Evolutionary conservation across 2,888 invertebrate genomes (phyloP).

Genomic region (Ennomos fuscantarius): DNA sequence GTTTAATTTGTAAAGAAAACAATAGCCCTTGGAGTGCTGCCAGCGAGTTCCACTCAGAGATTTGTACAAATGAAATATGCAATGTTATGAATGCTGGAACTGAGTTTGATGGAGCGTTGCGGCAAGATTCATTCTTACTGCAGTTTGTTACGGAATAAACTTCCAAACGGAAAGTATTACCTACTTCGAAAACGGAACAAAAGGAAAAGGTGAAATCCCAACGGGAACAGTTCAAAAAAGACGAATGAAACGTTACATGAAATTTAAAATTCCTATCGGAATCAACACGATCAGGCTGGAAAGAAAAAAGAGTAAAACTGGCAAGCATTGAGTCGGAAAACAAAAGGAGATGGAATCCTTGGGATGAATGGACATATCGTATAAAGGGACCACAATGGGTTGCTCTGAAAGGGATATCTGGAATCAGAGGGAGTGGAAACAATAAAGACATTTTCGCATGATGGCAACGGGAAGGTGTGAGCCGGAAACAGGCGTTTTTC

Average conservation of each 20-base stretch:
- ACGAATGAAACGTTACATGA: slow-evolving; percentile 38
- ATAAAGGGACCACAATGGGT: slow-evolving; percentile 58
- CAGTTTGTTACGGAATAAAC: slow-evolving; percentile 25
- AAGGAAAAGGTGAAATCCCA: slow-evolving; percentile 18
- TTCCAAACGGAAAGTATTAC: slow-evolving; percentile 15
- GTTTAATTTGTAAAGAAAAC: slow-evolving; percentile 50
- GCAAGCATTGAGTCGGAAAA: slow-evolving; percentile 56
- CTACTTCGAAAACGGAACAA: slow-evolving; percentile 6
- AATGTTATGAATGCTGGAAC: slow-evolving; percentile 35
- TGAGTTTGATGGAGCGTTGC: slow-evolving; percentile 28
- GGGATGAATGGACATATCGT: slow-evolving; percentile 53
- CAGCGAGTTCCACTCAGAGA: slow-evolving; percentile 40
- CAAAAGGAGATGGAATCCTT: slow-evolving; percentile 59
- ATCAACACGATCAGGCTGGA: slow-evolving; percentile 45
- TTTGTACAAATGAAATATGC: slow-evolving; percentile 49
- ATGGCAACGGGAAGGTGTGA: slow-evolving; percentile 41
- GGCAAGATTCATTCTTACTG: slow-evolving; percentile 11
- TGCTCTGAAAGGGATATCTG: slow-evolving; percentile 54
- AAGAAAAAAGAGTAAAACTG: slow-evolving; percentile 52
- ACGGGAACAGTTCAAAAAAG: slow-evolving; percentile 22
- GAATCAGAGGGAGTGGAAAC: slow-evolving; percentile 54
- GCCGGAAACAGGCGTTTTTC: slow-evolving; percentile 21
- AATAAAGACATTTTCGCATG: slow-evolving; percentile 54
- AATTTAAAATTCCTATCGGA: slow-evolving; percentile 57
- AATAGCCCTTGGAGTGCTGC: slow-evolving; percentile 45